Evolutionary conservation across 2,113 vertebrate species (phyloP).

Genomic region (Chamaetylas fuelleborni): DNA sequence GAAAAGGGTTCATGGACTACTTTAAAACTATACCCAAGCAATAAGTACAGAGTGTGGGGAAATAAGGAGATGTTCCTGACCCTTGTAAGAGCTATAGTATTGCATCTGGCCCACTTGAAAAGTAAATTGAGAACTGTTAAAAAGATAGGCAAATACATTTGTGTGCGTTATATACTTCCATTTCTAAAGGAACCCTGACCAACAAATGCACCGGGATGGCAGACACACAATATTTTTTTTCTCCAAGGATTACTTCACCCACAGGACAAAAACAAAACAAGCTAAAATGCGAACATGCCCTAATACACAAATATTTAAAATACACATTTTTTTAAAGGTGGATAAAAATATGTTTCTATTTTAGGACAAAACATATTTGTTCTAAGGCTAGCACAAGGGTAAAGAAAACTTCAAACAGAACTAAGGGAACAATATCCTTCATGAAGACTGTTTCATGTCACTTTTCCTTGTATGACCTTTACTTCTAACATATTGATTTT

Average conservation of each 20-base stretch:
- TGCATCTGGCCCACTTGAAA: constrained; percentile 79
- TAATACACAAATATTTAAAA: constrained; percentile 80
- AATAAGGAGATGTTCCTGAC: constrained; percentile 75
- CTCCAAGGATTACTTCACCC: constrained; percentile 59
- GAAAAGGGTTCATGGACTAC: constrained; percentile 89
- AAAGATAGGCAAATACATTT: constrained; percentile 73
- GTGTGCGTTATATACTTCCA: constrained; percentile 68
- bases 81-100: constrained; percentile 74
- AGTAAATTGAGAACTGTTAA: constrained; percentile 77
- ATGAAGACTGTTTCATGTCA: constrained; percentile 81
- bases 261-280: constrained; percentile 66
- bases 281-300: constrained; percentile 44
- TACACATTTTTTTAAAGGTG: constrained; percentile 46
- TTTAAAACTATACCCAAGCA: constrained; percentile 82
- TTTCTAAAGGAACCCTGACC: constrained; percentile 50
- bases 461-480: constrained; percentile 80
- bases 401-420: constrained; percentile 79
- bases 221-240: constrained; percentile 15
- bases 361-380: constrained; percentile 69
- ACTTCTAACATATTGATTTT: constrained; percentile 84
- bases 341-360: constrained; percentile 67
- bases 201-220: constrained; percentile 50
- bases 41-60: constrained; percentile 71
- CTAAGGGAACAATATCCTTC: constrained; percentile 79
- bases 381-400: constrained; percentile 67